Percentiles rank a stretch among this genome's conserved stretches.
Evolutionary conservation across 2,113 vertebrate genomes (phyloP).

Genomic region (Oreochromis spilurus): DNA sequence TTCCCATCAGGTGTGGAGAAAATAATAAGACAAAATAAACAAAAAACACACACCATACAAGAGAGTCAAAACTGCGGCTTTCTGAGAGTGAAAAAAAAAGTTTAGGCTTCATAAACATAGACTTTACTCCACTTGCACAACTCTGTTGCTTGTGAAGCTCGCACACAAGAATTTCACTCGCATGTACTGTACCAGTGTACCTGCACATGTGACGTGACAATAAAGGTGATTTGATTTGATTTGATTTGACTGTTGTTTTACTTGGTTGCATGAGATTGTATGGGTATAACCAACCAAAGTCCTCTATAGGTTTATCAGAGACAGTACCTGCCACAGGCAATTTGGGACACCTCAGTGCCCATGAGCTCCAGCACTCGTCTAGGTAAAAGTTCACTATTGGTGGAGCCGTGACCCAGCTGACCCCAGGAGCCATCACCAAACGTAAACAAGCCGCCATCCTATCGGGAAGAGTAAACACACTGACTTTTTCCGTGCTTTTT

Average conservation of each 20-base stretch:
- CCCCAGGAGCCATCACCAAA: conserved; percentile 85
- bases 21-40: neutral
- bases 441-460: conserved; percentile 90
- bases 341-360: conserved; percentile 90
- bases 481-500: neutral
- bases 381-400: conserved; percentile 83
- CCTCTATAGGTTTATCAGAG: neutral
- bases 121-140: neutral
- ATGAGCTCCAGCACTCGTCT: conserved; percentile 87
- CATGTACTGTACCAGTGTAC: no score
- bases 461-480: neutral
- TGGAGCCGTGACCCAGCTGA: conserved; percentile 87
- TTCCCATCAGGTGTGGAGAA: neutral
- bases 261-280: neutral
- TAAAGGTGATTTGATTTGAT: no score
- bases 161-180: no score
- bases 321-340: conserved; percentile 84
- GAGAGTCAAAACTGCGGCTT: neutral
- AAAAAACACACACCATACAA: neutral
- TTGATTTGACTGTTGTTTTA: neutral
- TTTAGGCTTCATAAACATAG: neutral
- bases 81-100: neutral
- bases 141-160: no score
- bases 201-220: no score
- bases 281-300: neutral